Evolutionary conservation across 1,140 invertebrate species (phyloP), one percentile per base, ranked within the genome.

Genomic region (Drosophila sproati): DNA sequence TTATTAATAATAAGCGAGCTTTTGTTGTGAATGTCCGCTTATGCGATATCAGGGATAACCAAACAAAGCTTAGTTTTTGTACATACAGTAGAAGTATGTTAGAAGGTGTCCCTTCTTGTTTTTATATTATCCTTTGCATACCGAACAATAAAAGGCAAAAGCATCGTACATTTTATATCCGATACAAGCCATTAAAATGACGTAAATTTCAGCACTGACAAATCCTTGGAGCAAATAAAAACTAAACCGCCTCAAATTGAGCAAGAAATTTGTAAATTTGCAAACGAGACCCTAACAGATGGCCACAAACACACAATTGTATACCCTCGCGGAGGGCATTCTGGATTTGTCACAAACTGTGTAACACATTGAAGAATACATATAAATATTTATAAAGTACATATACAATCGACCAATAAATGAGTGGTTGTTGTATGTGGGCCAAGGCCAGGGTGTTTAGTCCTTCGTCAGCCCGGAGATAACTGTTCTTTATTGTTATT

Each of bases 231-330:
- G 43, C 54, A 60, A 28, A 55, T 69, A 64, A 76, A 77, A 87
- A 87, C 79, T 82, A 87, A 87, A 87, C 79, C 82, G 71, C 78
- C 78, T 86, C 82, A 86, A 87, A 87, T 80, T 88, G 83, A 71
- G 67, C 82, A 76, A 87, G 86, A 88, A 82, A 88, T 87, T 79
- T 72, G 79, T 82, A 86, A 87, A 82, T 73, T 69, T 72, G 48
- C 50, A 55, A 73, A 43, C 67, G 61, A 54, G 51, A 75, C 60
- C 64, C 76, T 73, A 63, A 73, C 34, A 80, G 78, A 55, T 7
- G 7, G n/a, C 52, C 34, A 8, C 52, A 28, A 35, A 28, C 52
- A 43, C 52, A 37, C 52, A 55, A 7, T 39, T 20, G 4, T 54
- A 54, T 54, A 6, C 51, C 12, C 32, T 39, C 5, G 12, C 29